A percentile compares a stretch with the other conserved stretches of the same genome.
Conservation (phyloP, 2,888 invertebrate species). For the Pyralis farinalis region DNA sequence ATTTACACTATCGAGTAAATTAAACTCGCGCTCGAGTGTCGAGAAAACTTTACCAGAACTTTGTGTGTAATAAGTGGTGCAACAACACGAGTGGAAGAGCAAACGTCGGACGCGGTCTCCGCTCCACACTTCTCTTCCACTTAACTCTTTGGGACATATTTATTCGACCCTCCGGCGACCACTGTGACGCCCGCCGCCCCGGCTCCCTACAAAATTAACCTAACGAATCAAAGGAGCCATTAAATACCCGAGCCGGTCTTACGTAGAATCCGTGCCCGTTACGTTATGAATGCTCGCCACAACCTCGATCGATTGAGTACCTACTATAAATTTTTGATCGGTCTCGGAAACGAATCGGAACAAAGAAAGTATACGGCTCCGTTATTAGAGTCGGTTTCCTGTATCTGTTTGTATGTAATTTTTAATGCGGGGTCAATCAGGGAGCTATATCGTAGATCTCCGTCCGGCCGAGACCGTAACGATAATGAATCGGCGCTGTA, state of each 20-base stretch:
- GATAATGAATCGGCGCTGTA: slow-evolving; percentile 75
- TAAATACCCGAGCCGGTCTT: slow-evolving; percentile 55
- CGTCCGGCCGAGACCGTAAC: slow-evolving; percentile 69
- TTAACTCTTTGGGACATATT: slow-evolving; percentile 82
- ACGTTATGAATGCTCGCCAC: slow-evolving; percentile 58
- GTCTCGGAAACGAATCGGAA: slow-evolving; percentile 61
- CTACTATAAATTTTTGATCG: slow-evolving; percentile 64
- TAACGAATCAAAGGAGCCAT: slow-evolving; percentile 72
- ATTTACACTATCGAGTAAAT: slow-evolving; percentile 82
- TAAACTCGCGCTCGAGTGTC: slow-evolving; percentile 79
- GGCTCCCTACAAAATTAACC: slow-evolving; percentile 68
- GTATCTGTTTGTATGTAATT: slow-evolving; percentile 75
- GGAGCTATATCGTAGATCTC: slow-evolving; percentile 77
- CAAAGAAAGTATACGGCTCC: slow-evolving; percentile 55
- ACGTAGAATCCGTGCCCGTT: slow-evolving; percentile 51
- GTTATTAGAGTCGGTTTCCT: slow-evolving; percentile 58
- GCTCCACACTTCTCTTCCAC: slow-evolving; percentile 75
- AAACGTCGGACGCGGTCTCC: slow-evolving; percentile 79
- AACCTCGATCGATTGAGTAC: slow-evolving; percentile 55
- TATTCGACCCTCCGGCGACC: slow-evolving; percentile 80
- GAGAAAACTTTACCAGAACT: slow-evolving; percentile 79
- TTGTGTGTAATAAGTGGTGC: slow-evolving; percentile 82
- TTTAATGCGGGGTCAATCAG: slow-evolving; percentile 81
- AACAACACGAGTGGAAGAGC: slow-evolving; percentile 81
- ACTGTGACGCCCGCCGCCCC: slow-evolving; percentile 51